Evolutionary conservation across 1,140 invertebrate genomes (phyloP).

Genomic region (Eriosoma lanigerum): DNA sequence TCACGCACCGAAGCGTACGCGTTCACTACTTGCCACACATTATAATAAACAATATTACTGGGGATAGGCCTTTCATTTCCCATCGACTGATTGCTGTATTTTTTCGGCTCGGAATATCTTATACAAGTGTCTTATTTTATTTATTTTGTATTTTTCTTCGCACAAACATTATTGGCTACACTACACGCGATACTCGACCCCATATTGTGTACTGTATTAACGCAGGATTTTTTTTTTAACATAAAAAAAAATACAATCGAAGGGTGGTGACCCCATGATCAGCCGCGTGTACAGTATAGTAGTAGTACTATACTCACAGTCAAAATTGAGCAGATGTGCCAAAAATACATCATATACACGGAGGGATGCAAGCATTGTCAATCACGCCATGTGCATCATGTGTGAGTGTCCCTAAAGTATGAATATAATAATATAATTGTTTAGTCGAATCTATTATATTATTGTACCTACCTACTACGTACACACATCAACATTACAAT

Average conservation of each 20-base stretch:
- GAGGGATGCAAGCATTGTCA: slow-evolving; percentile 17
- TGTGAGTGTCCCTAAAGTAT: no score
- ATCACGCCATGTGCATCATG: no score
- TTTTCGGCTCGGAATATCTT: neutral
- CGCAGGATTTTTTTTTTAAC: neutral
- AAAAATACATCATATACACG: neutral
- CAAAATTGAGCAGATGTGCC: slow-evolving; percentile 34
- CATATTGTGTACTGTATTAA: neutral
- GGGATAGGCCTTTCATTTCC: neutral
- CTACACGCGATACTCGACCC: neutral
- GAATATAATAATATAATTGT: no score
- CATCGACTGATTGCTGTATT: slow-evolving; percentile 20
- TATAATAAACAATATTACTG: neutral
- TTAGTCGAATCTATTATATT: no score
- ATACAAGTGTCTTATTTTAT: slow-evolving; percentile 14
- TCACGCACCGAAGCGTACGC: neutral
- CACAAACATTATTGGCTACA: slow-evolving; percentile 3
- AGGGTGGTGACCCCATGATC: slow-evolving; percentile 15
- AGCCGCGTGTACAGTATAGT: neutral
- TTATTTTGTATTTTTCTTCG: no score
- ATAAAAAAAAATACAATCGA: slow-evolving; percentile 25
- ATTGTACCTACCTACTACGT: no score
- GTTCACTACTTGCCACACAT: neutral
- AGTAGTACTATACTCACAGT: no score
- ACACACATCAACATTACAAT: no score